Conservation (phyloP, 2,888 invertebrate species). For the Eupsilia transversa region DNA sequence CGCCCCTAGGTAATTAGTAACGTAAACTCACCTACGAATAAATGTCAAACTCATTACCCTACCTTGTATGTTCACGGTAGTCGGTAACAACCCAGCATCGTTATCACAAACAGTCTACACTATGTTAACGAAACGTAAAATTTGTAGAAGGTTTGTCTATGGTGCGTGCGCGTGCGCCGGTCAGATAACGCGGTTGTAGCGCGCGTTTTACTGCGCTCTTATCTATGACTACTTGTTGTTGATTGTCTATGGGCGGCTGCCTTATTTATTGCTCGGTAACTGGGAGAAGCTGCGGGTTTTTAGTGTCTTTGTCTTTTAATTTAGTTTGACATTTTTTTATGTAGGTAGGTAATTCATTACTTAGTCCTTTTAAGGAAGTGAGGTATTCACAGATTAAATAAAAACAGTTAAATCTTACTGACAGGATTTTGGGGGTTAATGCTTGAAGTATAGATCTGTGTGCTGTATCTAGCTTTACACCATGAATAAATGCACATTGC, state of each 20-base stretch:
- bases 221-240: slow-evolving; percentile 71
- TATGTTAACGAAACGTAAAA: slow-evolving; percentile 64
- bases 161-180: slow-evolving; percentile 61
- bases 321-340: slow-evolving; percentile 20
- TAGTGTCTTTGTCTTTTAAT: slow-evolving; percentile 41
- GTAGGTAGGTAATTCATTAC: not conserved
- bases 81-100: slow-evolving; percentile 30
- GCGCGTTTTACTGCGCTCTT: slow-evolving; percentile 66
- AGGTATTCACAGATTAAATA: not conserved
- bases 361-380: not conserved
- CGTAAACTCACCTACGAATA: not conserved
- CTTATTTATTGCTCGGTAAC: slow-evolving; percentile 61
- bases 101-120: slow-evolving; percentile 57
- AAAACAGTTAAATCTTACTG: not conserved
- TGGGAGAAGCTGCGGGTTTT: slow-evolving; percentile 38
- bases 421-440: not conserved
- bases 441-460: not conserved
- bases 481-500: not conserved
- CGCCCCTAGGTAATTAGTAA: not conserved
- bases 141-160: slow-evolving; percentile 63
- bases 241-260: slow-evolving; percentile 59
- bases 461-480: not conserved
- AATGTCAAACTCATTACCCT: not conserved
- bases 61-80: slow-evolving; percentile 25
- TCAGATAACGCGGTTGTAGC: slow-evolving; percentile 61